Conservation (phyloP, 2,113 vertebrate genomes). For the Eudyptes chrysolophus region DNA sequence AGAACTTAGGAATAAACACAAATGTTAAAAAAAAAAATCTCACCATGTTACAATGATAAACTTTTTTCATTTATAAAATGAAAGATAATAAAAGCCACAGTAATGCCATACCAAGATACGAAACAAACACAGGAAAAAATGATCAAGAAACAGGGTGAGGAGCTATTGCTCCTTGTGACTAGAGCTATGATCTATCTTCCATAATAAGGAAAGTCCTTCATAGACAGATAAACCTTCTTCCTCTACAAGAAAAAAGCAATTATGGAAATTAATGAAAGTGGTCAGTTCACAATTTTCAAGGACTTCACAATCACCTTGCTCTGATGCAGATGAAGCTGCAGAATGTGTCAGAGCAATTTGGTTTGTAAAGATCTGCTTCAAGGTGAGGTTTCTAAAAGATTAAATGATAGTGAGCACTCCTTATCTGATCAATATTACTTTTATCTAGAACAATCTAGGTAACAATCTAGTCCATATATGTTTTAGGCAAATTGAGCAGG, state of each 20-base stretch:
- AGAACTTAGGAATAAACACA: not conserved
- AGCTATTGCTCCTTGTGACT: not conserved
- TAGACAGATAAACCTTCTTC: not conserved
- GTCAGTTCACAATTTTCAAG: constrained; percentile 7
- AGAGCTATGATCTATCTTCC: not conserved
- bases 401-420: not conserved
- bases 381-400: not conserved
- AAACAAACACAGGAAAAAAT: not conserved
- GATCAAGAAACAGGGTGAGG: not conserved
- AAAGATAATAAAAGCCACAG: not conserved
- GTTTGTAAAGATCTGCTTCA: not conserved
- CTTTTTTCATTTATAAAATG: not conserved
- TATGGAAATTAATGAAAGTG: not conserved
- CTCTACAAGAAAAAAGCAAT: not conserved
- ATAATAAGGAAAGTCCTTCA: not conserved
- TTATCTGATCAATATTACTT: not conserved
- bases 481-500: not conserved
- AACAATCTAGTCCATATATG: not conserved
- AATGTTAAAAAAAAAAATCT: not conserved
- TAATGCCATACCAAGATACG: not conserved
- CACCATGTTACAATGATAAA: not conserved
- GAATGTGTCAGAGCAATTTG: not conserved
- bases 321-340: not conserved
- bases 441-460: not conserved
- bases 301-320: not conserved